phyloP scores from a whole-genome alignment of 2,888 invertebrate genomes.

The Netelia melanura region DNA sequence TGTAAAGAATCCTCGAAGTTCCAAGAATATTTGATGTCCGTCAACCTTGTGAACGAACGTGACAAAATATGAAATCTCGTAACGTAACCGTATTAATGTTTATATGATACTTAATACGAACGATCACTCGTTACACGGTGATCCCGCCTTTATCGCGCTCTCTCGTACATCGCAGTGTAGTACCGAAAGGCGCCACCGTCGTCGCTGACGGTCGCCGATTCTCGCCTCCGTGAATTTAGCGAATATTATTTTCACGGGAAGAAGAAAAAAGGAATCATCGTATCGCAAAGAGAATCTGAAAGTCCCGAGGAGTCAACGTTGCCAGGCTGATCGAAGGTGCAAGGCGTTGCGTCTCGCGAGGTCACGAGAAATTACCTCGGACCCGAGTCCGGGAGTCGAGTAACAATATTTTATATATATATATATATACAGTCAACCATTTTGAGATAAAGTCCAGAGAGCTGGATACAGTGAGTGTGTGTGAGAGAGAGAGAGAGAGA shows the following conservation, averaged over 20 bases:
- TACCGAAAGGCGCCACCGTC: too few relatives aligned
- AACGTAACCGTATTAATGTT: too few relatives aligned
- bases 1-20: too few relatives aligned
- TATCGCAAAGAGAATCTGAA: background rate
- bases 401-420: background rate
- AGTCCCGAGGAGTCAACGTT: background rate
- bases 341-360: background rate
- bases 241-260: constrained; percentile 1
- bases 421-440: background rate
- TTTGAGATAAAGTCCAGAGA: background rate
- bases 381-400: background rate
- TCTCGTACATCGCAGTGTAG: too few relatives aligned
- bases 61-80: too few relatives aligned
- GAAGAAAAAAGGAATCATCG: background rate
- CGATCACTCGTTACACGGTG: too few relatives aligned
- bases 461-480: background rate
- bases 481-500: background rate
- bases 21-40: too few relatives aligned
- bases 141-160: too few relatives aligned
- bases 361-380: background rate
- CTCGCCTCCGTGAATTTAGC: background rate
- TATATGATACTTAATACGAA: too few relatives aligned
- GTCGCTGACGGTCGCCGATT: too few relatives aligned
- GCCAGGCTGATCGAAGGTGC: background rate
- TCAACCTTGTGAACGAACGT: too few relatives aligned